These are phyloP conservation scores for Cosmopolites sordidus DNA, from an alignment of 2,888 invertebrate genomes.

Conservation along the genomic window DNA sequence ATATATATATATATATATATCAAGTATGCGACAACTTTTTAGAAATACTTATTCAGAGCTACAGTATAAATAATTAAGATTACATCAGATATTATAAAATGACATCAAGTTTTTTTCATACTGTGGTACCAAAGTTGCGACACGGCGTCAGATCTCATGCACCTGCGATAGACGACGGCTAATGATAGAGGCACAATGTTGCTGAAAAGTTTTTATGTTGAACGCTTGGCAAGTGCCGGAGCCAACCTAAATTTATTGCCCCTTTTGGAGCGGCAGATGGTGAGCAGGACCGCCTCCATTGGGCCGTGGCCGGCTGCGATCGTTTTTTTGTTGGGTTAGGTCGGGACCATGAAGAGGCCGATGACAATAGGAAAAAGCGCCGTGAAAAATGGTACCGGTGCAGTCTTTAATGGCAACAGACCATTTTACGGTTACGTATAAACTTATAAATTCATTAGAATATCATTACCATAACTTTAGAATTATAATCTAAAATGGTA, in stretches of 20 bases:
- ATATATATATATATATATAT: no score
- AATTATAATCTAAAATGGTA: no score
- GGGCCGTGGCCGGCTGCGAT: slow-evolving; percentile 7
- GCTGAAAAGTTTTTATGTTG: slow-evolving; percentile 19
- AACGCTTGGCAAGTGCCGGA: slow-evolving; percentile 25
- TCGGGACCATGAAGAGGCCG: neutral
- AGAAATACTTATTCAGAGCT: no score
- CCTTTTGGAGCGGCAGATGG: slow-evolving; percentile 23
- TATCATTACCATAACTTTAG: no score
- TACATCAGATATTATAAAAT: no score
- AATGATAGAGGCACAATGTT: slow-evolving; percentile 3
- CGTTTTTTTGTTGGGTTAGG: neutral
- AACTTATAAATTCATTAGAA: no score
- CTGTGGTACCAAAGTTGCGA: no score
- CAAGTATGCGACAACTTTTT: no score
- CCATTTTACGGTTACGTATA: no score
- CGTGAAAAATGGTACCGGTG: neutral
- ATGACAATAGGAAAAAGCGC: neutral
- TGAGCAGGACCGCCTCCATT: slow-evolving; percentile 14
- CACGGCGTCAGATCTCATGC: neutral
- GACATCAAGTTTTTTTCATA: no score
- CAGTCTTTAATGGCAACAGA: no score
- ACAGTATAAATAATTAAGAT: no score
- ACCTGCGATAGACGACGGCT: neutral
- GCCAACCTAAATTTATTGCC: slow-evolving; percentile 25